Evolutionary conservation across 2,797 vertebrate genomes (phyloP).

Genomic region (Clarias fuscus): DNA sequence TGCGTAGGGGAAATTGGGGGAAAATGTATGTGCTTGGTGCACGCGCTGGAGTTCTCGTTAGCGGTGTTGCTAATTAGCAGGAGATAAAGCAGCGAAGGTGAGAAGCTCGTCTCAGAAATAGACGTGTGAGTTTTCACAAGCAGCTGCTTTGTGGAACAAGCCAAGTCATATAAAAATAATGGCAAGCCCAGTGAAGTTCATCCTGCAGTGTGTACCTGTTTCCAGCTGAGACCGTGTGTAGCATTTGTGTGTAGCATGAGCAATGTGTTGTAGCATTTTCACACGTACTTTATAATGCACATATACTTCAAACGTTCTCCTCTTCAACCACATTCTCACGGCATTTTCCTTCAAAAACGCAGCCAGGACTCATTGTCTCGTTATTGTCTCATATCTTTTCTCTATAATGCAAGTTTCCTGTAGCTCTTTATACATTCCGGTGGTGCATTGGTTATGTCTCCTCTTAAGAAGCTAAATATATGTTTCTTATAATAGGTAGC

Average conservation of each 20-base stretch:
- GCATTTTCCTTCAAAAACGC: background rate
- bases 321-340: background rate
- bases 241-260: no score
- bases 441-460: background rate
- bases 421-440: background rate
- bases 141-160: constrained; percentile 52
- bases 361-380: background rate
- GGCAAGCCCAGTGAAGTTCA: constrained; percentile 46
- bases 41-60: constrained; percentile 68
- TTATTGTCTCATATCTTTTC: background rate
- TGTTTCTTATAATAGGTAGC: constrained; percentile 7
- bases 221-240: constrained; percentile 5
- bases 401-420: background rate
- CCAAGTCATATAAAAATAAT: constrained; percentile 48
- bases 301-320: background rate
- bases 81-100: constrained; percentile 70
- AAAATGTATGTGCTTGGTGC: constrained; percentile 63
- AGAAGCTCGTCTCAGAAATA: constrained; percentile 73
- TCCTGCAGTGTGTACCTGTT: background rate
- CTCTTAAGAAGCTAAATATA: background rate
- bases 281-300: background rate
- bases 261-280: constrained; percentile 18
- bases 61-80: constrained; percentile 76
- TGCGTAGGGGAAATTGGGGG: constrained; percentile 51
- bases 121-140: constrained; percentile 71